Evolutionary conservation across 35 echinoderm and acorn worm genomes (phyloP).

Genomic region (Ophiothrix spiculata): DNA sequence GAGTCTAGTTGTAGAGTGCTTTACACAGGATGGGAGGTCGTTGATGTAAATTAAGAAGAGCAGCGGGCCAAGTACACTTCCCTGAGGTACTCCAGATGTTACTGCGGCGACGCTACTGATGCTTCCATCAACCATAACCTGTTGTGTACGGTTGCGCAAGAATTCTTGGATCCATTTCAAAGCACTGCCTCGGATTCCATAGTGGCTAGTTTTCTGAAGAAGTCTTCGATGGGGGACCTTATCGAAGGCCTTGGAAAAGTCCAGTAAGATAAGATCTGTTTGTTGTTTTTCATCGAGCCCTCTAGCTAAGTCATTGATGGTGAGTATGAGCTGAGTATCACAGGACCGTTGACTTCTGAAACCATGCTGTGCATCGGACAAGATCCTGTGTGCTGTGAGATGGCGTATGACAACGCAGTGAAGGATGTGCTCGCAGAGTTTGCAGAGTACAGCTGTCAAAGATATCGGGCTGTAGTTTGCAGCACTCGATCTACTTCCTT

Average conservation of each 20-base stretch:
- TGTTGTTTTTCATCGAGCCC: constrained; percentile 16
- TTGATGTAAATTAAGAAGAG: constrained; percentile 45
- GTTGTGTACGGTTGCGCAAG: background rate
- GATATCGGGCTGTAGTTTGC: constrained; percentile 70
- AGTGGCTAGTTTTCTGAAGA: background rate
- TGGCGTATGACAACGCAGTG: constrained; percentile 24
- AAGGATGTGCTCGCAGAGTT: constrained; percentile 50
- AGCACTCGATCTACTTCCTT: constrained; percentile 36
- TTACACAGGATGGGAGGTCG: constrained; percentile 18
- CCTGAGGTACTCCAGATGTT: constrained; percentile 48
- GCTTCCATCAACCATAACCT: constrained; percentile 10
- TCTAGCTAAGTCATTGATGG: constrained; percentile 35
- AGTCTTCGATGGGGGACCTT: constrained; percentile 6
- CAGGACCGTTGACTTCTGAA: constrained; percentile 37
- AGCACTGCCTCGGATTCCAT: background rate
- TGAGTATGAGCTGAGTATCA: constrained; percentile 47
- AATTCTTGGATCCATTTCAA: constrained; percentile 24
- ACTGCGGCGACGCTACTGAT: background rate
- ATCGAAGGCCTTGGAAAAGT: constrained; percentile 62
- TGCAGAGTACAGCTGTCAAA: constrained; percentile 43
- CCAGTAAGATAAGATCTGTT: constrained; percentile 27
- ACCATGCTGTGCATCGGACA: constrained; percentile 42
- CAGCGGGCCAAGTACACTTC: constrained; percentile 42
- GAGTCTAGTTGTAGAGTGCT: background rate
- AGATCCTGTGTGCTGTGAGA: constrained; percentile 12